These are phyloP conservation scores for Tenebrio molitor DNA, from an alignment of 1,140 invertebrate genomes.

Conservation along the genomic window DNA sequence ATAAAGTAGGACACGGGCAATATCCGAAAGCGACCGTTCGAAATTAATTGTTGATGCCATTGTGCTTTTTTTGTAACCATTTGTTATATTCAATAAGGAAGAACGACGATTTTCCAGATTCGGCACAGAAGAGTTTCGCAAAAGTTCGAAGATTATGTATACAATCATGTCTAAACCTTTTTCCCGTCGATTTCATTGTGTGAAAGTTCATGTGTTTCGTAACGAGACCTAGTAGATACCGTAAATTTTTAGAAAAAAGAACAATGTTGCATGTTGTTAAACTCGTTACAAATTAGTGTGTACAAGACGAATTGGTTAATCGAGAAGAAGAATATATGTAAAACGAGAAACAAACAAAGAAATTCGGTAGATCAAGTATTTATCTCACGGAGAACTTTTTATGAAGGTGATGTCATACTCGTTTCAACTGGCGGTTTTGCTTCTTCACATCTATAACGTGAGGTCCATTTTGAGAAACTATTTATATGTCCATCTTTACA, in stretches of 20 bases:
- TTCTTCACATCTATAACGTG: not conserved
- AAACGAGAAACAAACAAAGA: slow-evolving; percentile 18
- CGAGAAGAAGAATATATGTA: no score
- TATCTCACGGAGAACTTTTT: slow-evolving; percentile 34
- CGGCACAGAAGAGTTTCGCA: not conserved
- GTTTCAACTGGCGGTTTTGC: not conserved
- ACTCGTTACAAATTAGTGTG: no score
- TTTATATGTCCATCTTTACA: slow-evolving; percentile 12
- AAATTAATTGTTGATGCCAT: slow-evolving; percentile 9
- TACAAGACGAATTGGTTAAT: not conserved
- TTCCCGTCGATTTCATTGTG: slow-evolving; percentile 7
- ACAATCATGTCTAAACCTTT: slow-evolving; percentile 15
- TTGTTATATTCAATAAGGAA: not conserved
- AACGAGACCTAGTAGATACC: not conserved
- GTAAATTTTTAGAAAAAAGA: slow-evolving; percentile 10
- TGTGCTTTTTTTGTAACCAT: not conserved
- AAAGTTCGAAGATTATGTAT: slow-evolving; percentile 22
- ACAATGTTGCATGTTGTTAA: no score
- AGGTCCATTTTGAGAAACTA: slow-evolving; percentile 23
- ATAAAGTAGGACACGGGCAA: slow-evolving; percentile 31
- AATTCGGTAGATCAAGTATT: slow-evolving; percentile 24
- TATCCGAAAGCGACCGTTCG: slow-evolving; percentile 22
- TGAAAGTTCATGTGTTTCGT: slow-evolving; percentile 18
- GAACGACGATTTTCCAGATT: not conserved
- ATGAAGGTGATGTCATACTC: slow-evolving; percentile 16